Evolutionary conservation across 2,797 vertebrate genomes (phyloP).

Genomic region (Sorex maritimensis): DNA sequence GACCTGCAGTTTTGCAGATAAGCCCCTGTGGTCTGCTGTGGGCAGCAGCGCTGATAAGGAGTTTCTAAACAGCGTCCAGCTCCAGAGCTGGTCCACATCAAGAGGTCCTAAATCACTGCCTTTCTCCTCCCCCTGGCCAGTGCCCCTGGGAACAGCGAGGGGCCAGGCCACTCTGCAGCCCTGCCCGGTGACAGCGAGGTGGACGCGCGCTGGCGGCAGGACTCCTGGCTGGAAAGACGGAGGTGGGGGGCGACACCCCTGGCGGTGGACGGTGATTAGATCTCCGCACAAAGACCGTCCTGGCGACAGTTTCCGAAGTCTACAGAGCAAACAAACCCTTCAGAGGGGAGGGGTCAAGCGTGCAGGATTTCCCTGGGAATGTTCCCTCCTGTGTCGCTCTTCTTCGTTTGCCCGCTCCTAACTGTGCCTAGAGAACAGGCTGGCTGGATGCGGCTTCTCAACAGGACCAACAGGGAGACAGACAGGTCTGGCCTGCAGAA

Average conservation of each 20-base stretch:
- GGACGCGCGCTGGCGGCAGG: slow-evolving; percentile 38
- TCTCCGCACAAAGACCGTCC: slow-evolving; percentile 76
- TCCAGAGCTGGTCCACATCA: slow-evolving; percentile 67
- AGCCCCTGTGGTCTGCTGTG: slow-evolving; percentile 58
- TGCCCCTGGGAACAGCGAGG: slow-evolving; percentile 77
- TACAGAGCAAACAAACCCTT: slow-evolving; percentile 61
- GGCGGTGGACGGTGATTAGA: slow-evolving; percentile 74
- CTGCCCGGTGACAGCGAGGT: background rate
- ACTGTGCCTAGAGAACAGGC: background rate
- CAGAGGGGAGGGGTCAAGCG: background rate
- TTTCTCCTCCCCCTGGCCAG: slow-evolving; percentile 76
- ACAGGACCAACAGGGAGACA: background rate
- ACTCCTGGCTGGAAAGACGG: slow-evolving; percentile 60
- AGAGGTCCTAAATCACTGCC: slow-evolving; percentile 28
- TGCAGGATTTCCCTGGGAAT: slow-evolving; percentile 41
- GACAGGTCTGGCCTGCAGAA: background rate
- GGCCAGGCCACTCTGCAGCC: slow-evolving; percentile 74
- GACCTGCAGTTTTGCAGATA: slow-evolving; percentile 77
- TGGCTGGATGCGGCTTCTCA: background rate
- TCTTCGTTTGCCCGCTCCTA: slow-evolving; percentile 10
- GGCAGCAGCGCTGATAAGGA: slow-evolving; percentile 80
- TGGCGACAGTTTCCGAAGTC: slow-evolving; percentile 53
- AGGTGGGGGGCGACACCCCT: slow-evolving; percentile 49
- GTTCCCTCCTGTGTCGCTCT: background rate
- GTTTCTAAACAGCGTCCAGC: slow-evolving; percentile 76